Base-by-base conservation (phyloP, 2,888 invertebrate genomes). In the Orgyia antiqua region DNA sequence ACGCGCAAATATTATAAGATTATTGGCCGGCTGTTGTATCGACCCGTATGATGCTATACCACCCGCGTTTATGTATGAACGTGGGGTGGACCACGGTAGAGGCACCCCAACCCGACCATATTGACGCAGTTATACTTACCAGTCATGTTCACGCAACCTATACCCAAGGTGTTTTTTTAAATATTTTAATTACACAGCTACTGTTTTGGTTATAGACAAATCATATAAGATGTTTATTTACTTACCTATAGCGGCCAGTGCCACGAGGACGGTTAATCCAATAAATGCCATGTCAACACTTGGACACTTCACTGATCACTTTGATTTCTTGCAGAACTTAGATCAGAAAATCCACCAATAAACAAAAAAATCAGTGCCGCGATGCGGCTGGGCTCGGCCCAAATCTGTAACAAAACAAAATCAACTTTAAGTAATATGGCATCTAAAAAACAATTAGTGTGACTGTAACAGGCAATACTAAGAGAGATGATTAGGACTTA, bases 301-400 rank as follows among this genome's bases (percentile, higher is more conserved):
- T 73, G 40, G 60, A 59, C 75, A 84, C 82, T 77, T 63, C 78
- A 82, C 82, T 61, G 57, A 66, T 64, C 73, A 76, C 74, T 69
- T 65, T 60, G 57, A 48, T 58, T 60, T 72, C 67, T 68, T 64
- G 51, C 53, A 57, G 49, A 54, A 60, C 47, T 54, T 44, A 53
- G 58, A 62, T 60, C 52, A 52, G 62, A 44, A 24, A 64, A 55
- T 51, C 55, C 45, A 23, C 15, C 13, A 46, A 32, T 48, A 58
- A 63, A 62, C 58, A 36, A 51, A 57, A 56, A 58, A 59, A 47
- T 63, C 52, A 39, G 46, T 41, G 76, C 83, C 84, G 83, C 79
- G 53, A 49, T 56, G 80, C 84, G 84, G 82, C 83, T 66, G 83
- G 76, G 74, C 73, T 54, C 50, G 46, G 80, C 75, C 78, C 78